Percentiles rank a stretch among this genome's conserved stretches.
Evolutionary conservation across 2,113 vertebrate genomes (phyloP).

Genomic region (Synchiropus splendidus): DNA sequence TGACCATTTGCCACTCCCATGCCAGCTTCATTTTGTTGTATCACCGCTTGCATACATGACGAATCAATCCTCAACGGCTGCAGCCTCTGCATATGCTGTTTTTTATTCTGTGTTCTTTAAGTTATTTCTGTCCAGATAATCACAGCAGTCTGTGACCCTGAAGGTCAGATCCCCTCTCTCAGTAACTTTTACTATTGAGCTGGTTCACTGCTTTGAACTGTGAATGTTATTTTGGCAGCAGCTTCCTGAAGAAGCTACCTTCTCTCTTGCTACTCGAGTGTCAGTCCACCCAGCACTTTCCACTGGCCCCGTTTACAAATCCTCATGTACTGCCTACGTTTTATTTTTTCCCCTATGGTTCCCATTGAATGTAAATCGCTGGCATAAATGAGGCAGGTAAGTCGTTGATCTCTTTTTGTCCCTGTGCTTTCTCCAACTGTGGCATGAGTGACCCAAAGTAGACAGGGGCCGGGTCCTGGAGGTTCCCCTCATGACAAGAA

Average conservation of each 20-base stretch:
- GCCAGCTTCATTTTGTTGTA: no score
- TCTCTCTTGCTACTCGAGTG: constrained; percentile 48
- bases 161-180: constrained; percentile 29
- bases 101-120: constrained; percentile 4
- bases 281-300: constrained; percentile 60
- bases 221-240: constrained; percentile 54
- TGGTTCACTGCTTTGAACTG: constrained; percentile 28
- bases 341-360: no score
- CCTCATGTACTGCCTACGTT: background rate
- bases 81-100: constrained; percentile 3
- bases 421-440: constrained; percentile 13
- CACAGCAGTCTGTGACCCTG: constrained; percentile 11
- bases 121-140: background rate
- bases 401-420: background rate
- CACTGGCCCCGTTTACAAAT: constrained; percentile 24
- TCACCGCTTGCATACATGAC: no score
- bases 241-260: constrained; percentile 40
- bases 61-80: no score
- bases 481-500: constrained; percentile 54
- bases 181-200: constrained; percentile 42
- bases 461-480: constrained; percentile 24
- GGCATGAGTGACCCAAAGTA: constrained; percentile 26
- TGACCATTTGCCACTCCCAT: no score
- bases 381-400: no score
- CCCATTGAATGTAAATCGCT: constrained; percentile 3